A percentile compares a stretch with the other conserved stretches of the same genome.
Conservation (phyloP, 2,797 vertebrate species). For the Hemitrygon akajei region DNA sequence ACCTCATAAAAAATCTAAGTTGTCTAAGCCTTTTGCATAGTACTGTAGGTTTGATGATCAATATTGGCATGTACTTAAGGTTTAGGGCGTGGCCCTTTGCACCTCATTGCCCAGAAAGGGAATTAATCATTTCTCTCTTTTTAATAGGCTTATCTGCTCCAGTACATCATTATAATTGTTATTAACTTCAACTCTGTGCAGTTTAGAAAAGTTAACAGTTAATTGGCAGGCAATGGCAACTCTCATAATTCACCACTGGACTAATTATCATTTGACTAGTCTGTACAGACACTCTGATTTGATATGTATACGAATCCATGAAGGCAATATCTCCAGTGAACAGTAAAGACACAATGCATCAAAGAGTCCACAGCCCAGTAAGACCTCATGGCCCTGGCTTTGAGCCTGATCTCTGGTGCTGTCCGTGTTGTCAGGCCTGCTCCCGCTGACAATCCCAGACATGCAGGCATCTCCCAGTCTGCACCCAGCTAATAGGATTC, state of each 20-base stretch:
- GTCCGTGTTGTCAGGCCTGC: too few species aligned
- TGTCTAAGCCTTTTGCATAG: too few species aligned
- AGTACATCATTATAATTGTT: background rate
- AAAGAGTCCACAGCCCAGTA: background rate
- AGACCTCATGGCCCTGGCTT: background rate
- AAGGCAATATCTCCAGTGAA: background rate
- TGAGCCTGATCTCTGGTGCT: too few species aligned
- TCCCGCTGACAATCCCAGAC: too few species aligned
- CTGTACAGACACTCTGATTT: background rate
- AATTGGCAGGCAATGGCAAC: background rate
- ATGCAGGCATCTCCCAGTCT: too few species aligned
- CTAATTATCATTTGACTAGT: background rate
- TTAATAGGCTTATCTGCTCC: background rate
- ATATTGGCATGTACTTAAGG: background rate
- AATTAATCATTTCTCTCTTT: too few species aligned
- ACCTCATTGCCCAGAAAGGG: too few species aligned
- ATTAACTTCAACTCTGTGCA: background rate
- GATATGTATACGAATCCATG: background rate
- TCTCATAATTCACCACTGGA: background rate
- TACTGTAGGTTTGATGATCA: background rate
- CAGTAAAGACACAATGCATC: background rate
- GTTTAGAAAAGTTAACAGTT: background rate
- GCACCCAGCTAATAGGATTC: too few species aligned
- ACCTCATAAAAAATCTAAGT: too few species aligned
- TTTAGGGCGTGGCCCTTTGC: too few species aligned